Evolutionary conservation across 2,888 invertebrate species (phyloP), one percentile per base, ranked within the genome.

Genomic region (Pseudococcus viburni): DNA sequence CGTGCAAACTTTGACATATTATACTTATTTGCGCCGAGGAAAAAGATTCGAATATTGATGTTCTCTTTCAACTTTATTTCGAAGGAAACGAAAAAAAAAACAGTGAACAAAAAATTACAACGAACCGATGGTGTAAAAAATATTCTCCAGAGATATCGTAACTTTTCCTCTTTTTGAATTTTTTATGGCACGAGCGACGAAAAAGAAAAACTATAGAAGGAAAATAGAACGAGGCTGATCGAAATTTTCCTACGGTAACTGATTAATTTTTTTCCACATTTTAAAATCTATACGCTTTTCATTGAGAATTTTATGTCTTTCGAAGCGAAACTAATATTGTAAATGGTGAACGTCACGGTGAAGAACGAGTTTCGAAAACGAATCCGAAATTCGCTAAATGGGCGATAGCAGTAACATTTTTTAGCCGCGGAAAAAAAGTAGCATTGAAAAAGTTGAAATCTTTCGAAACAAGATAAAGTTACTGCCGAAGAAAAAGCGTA

Each of bases 391-490:
- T 15, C 64, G 19, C 19, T 64, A 64, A 64, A 64, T 22, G 64
- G 22, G 22, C 64, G 64, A 64, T 64, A 64, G 64, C 3, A 12
- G 64, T 22, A 64, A 22, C 64, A 64, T 64, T 64, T 64, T 64
- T 64, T 64, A 64, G 6, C 19, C 22, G 22, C 6, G 6, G 22
- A 64, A 64, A 64, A 64, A 64, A 64, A 64, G 22, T 15, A 59
- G 64, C 19, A 64, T 64, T 64, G 64, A 64, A 64, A 64, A 64
- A 64, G 64, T 64, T 64, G 64, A 64, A 64, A 64, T 64, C 64
- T 64, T 22, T 64, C 64, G 64, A 64, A 64, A 64, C 64, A 64
- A 64, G 64, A 64, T 64, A 64, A 64, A 64, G 64, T 22, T 64
- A 7, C 12, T 64, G 42, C 42, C 42, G 42, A 42, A 42, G 42